phyloP scores from a whole-genome alignment of 2,113 vertebrate species.

The Ammodramus savannarum region DNA sequence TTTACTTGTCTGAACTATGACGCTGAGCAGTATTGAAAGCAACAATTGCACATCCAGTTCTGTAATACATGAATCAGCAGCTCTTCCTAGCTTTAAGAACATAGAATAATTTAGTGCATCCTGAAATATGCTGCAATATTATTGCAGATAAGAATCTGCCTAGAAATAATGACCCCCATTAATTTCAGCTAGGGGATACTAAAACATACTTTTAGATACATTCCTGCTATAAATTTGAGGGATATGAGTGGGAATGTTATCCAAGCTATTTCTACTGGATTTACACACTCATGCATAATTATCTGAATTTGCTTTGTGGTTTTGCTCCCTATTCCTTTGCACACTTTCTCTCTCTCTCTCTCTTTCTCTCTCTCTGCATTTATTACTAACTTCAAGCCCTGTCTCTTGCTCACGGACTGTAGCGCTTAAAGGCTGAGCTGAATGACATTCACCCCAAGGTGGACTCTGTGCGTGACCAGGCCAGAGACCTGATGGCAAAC shows the following conservation, averaged over 20 bases:
- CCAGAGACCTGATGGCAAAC: constrained; percentile 87
- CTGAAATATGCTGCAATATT: neutral
- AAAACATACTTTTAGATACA: neutral
- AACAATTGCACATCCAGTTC: neutral
- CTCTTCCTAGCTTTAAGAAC: neutral
- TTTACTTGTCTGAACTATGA: neutral
- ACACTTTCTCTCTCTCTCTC: constrained; percentile 62
- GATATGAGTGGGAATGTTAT: neutral
- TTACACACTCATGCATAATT: neutral
- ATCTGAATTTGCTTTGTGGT: constrained; percentile 39
- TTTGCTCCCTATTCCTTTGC: constrained; percentile 59
- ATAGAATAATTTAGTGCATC: neutral
- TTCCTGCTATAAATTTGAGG: neutral
- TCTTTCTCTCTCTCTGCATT: constrained; percentile 54
- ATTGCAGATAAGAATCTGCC: neutral
- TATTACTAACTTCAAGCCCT: constrained; percentile 77
- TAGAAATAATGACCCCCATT: neutral
- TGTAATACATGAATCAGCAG: neutral
- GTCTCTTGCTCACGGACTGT: constrained; percentile 76
- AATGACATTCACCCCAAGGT: constrained; percentile 85
- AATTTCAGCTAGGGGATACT: neutral
- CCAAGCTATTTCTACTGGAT: neutral
- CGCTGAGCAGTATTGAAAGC: neutral
- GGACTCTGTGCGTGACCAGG: constrained; percentile 84
- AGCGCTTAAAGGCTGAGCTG: constrained; percentile 91